Conservation (phyloP, 1,140 invertebrate genomes). For the Ephestia elutella region DNA sequence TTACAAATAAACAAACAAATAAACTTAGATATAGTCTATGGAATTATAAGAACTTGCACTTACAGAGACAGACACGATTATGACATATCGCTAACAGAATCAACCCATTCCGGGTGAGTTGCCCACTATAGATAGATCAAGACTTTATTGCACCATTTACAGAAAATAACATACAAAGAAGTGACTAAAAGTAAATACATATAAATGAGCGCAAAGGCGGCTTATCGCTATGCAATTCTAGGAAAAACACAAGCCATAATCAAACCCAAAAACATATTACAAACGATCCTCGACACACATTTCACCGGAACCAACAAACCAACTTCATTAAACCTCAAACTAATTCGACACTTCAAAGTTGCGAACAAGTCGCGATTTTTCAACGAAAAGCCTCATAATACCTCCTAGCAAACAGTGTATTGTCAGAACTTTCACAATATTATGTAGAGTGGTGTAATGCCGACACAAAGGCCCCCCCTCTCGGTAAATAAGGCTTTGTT, state of each 20-base stretch:
- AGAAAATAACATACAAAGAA: too few species aligned
- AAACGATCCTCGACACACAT: neutral
- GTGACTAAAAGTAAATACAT: too few species aligned
- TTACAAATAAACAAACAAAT: too few species aligned
- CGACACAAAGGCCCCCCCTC: constrained; percentile 59
- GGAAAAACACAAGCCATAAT: neutral
- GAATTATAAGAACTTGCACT: too few species aligned
- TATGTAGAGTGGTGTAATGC: constrained; percentile 72
- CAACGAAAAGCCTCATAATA: constrained; percentile 56
- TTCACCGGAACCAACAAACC: neutral
- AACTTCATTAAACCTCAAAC: constrained; percentile 22
- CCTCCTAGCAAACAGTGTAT: constrained; percentile 60
- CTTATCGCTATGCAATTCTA: too few species aligned
- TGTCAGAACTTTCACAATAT: constrained; percentile 71
- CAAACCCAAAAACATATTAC: constrained; percentile 9
- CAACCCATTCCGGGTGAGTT: too few species aligned
- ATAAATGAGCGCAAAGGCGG: too few species aligned
- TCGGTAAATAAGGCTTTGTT: constrained; percentile 73
- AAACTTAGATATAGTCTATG: too few species aligned
- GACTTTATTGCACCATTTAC: too few species aligned
- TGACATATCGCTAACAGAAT: too few species aligned
- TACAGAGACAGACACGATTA: too few species aligned
- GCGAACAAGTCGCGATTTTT: constrained; percentile 51
- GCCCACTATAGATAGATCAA: too few species aligned
- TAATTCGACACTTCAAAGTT: constrained; percentile 47